phyloP scores from a whole-genome alignment of 2,888 invertebrate species.

The Nemapogon koenigi region DNA sequence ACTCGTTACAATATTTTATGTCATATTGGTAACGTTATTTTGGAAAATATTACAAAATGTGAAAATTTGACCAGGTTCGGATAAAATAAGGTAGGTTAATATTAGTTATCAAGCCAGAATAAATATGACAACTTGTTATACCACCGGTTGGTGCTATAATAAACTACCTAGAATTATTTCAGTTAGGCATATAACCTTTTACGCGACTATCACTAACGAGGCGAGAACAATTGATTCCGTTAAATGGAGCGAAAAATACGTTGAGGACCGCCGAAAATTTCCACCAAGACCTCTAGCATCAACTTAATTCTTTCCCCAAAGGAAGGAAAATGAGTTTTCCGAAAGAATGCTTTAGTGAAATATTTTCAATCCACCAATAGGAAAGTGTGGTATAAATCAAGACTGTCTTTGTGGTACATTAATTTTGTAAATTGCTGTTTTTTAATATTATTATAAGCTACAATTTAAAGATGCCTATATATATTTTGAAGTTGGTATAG shows the following conservation, averaged over 20 bases:
- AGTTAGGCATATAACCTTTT: slow-evolving; percentile 7
- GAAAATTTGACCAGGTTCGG: too few species aligned
- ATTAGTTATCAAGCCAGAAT: too few species aligned
- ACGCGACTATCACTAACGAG: slow-evolving; percentile 25
- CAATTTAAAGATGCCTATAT: too few species aligned
- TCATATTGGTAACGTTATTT: too few species aligned
- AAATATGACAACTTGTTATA: too few species aligned
- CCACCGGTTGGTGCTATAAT: too few species aligned
- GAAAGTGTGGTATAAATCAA: slow-evolving; percentile 5
- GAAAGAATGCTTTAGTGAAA: slow-evolving; percentile 23
- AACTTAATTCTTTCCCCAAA: slow-evolving; percentile 27
- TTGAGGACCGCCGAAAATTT: slow-evolving; percentile 28
- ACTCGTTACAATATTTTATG: too few species aligned
- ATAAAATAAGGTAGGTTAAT: too few species aligned
- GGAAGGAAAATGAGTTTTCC: slow-evolving; percentile 27
- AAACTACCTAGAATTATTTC: too few species aligned
- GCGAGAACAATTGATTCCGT: slow-evolving; percentile 41
- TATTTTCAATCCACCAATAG: slow-evolving; percentile 19
- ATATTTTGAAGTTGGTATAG: too few species aligned
- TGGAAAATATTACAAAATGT: too few species aligned
- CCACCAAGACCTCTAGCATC: slow-evolving; percentile 20
- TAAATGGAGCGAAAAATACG: slow-evolving; percentile 48
- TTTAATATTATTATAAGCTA: too few species aligned
- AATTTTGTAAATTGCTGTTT: not conserved
- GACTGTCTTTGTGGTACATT: not conserved